Base-by-base conservation (phyloP, 2,797 vertebrate genomes). In the Coregonus suidteri region DNA sequence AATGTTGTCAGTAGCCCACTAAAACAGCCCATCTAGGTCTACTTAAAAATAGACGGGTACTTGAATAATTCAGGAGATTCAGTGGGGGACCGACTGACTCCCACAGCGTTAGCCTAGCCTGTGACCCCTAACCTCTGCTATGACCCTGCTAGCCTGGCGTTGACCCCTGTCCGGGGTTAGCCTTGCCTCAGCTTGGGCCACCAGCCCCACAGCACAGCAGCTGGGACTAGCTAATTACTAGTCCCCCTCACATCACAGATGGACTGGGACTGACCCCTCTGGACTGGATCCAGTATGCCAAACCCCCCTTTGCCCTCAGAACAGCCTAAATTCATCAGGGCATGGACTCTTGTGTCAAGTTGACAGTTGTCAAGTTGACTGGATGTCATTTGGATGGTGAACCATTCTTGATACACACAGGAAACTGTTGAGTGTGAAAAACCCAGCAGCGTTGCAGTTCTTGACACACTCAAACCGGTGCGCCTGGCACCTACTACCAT, bases 191-290 rank as follows among this genome's bases (percentile, higher is more conserved):
- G 80, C 70, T 79, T 6, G 11, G 51, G 4, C 66, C 73, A 75
- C 88, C 80, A 41, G 37, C 37, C 37, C 37, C 37, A 41, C 6
- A 7, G 85, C 84, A 77, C 64, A 77, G 88, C 82, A 85, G 84
- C 84, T 84, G 78, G 16, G 73, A 85, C 62, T 76, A 81, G 79
- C 74, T 91, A 85, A 88, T 89, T 87, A 82, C 52, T 80, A 83
- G 83, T 1, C 78, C 37, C 37, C 37, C 37, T 41, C 67, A 75
- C 47, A 59, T 70, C 82, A 78, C 89, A 88, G 68, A 41, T 41
- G 37, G 37, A 41, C 37, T 41, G 37, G 37, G 6, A 41, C 37
- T 41, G 37, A 7, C 1, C 37, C 37, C 37, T 41, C 37, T 41
- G 6, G 6, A 41, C 37, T 41, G 6, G 37, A 41, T 6, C 37